Percentiles rank a stretch among this genome's conserved stretches.
Conservation (phyloP, 2,113 vertebrate genomes). For the Azemiops feae region DNA sequence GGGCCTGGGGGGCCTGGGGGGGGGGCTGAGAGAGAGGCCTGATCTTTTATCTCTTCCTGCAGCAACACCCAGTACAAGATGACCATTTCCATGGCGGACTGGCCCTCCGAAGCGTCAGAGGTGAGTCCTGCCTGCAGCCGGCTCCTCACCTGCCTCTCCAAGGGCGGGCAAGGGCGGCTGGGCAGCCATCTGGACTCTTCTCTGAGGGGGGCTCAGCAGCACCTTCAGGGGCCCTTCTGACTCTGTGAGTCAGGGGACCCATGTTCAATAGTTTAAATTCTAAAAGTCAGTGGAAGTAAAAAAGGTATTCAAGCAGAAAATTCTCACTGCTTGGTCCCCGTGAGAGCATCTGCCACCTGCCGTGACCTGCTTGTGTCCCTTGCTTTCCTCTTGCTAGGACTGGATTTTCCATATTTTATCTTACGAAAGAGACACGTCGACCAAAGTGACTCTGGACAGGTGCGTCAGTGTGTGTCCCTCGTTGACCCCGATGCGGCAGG, state of each 20-base stretch:
- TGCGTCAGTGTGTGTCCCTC: constrained; percentile 44
- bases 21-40: background rate
- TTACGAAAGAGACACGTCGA: constrained; percentile 74
- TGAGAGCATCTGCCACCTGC: too few relatives aligned
- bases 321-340: background rate
- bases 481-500: background rate
- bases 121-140: constrained; percentile 41
- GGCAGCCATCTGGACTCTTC: background rate
- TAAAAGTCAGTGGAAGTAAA: background rate
- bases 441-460: constrained; percentile 75
- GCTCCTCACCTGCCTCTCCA: background rate
- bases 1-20: background rate
- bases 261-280: background rate
- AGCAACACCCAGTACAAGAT: constrained; percentile 81
- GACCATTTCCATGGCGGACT: constrained; percentile 83
- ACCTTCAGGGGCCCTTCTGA: background rate
- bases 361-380: too few relatives aligned
- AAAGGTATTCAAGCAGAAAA: background rate
- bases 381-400: constrained; percentile 58
- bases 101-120: constrained; percentile 77
- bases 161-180: background rate
- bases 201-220: background rate
- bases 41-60: background rate
- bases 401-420: constrained; percentile 83
- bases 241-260: background rate